Evolutionary conservation across 2,888 invertebrate species (phyloP).

Genomic region (Tanypteryx hageni): DNA sequence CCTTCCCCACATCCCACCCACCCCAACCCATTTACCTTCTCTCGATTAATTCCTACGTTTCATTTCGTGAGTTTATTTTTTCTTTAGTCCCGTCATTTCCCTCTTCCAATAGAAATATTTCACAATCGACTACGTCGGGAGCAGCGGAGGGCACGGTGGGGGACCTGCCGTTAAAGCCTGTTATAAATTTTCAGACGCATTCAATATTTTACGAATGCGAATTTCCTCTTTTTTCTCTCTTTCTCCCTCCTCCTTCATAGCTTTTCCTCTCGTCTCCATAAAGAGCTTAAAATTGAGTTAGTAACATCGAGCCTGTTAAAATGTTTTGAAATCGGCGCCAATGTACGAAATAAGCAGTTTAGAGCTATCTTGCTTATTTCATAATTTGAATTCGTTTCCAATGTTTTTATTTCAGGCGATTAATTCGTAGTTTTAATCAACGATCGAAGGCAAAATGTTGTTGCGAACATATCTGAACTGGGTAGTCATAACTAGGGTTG

Average conservation of each 20-base stretch:
- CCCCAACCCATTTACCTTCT: neutral
- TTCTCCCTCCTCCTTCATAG: neutral
- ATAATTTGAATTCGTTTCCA: conserved; percentile 4
- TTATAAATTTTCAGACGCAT: conserved; percentile 19
- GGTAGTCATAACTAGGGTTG: neutral
- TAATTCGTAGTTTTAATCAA: neutral
- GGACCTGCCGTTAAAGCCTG: conserved; percentile 10
- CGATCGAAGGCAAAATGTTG: neutral
- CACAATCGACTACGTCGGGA: neutral
- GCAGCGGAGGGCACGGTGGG: neutral
- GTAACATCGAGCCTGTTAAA: neutral
- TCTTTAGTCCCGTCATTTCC: conserved; percentile 26
- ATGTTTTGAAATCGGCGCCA: conserved; percentile 1
- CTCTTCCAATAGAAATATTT: conserved; percentile 18
- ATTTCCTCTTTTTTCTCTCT: neutral
- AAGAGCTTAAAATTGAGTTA: conserved; percentile 25
- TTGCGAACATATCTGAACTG: neutral
- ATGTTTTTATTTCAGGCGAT: neutral
- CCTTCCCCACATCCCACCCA: neutral
- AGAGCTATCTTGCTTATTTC: neutral
- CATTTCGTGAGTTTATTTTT: neutral
- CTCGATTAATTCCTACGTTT: neutral
- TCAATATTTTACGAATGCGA: neutral
- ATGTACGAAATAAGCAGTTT: neutral
- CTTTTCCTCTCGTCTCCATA: neutral